Percentiles rank a stretch among this genome's conserved stretches.
These are phyloP conservation scores for Trochalopteron elliotii DNA, from an alignment of 2,113 vertebrate genomes.

Conservation along the genomic window DNA sequence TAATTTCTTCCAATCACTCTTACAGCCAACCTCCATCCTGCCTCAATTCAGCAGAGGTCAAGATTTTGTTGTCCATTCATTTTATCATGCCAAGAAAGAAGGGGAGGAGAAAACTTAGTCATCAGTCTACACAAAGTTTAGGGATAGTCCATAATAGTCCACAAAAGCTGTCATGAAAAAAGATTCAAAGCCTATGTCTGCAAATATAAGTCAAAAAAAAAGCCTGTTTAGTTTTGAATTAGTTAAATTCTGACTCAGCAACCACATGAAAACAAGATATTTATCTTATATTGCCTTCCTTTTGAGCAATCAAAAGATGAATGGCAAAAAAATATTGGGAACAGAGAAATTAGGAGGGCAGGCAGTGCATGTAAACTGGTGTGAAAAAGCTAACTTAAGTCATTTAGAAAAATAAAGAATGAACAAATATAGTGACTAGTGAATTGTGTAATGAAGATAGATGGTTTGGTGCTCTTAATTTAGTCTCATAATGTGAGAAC, in stretches of 20 bases:
- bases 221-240: not conserved
- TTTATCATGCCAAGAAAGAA: not conserved
- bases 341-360: not conserved
- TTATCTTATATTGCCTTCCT: not conserved
- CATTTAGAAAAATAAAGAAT: constrained; percentile 14
- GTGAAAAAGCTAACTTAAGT: not conserved
- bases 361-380: not conserved
- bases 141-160: not conserved
- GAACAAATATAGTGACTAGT: not conserved
- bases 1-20: not conserved
- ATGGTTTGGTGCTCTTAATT: constrained; percentile 40
- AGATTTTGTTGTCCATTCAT: not conserved
- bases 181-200: not conserved
- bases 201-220: not conserved
- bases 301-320: not conserved
- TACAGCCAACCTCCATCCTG: not conserved
- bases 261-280: not conserved
- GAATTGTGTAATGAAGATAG: constrained; percentile 52
- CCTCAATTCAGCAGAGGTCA: not conserved
- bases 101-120: not conserved
- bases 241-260: not conserved
- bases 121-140: not conserved
- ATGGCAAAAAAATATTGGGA: not conserved
- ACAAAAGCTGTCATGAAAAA: not conserved
- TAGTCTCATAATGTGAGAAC: constrained; percentile 43